These are phyloP conservation scores for Rutpela maculata DNA, from an alignment of 2,888 invertebrate genomes.

Conservation along the genomic window DNA sequence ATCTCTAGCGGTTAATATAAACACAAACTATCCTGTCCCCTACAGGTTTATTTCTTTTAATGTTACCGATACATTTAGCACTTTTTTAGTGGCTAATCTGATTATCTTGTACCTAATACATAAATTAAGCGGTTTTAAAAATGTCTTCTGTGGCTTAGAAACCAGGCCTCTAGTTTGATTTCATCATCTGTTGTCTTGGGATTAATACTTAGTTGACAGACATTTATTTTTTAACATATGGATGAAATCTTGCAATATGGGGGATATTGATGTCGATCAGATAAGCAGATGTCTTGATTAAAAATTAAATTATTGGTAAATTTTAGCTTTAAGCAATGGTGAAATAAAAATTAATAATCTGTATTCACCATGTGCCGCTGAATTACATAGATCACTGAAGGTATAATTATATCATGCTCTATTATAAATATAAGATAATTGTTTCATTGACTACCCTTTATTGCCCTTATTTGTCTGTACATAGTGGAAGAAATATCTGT, in stretches of 20 bases:
- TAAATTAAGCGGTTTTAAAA: slow-evolving; percentile 13
- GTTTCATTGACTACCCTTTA: too few relatives aligned
- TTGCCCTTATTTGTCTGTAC: too few relatives aligned
- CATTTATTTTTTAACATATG: neutral
- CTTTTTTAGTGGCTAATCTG: slow-evolving; percentile 10
- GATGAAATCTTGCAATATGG: neutral
- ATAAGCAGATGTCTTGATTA: too few relatives aligned
- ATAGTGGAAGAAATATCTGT: too few relatives aligned
- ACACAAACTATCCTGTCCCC: slow-evolving; percentile 12
- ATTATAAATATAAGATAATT: too few relatives aligned
- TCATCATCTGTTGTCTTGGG: neutral
- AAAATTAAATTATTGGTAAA: too few relatives aligned
- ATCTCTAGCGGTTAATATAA: slow-evolving; percentile 12
- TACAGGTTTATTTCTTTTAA: slow-evolving; percentile 12
- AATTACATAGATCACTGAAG: too few relatives aligned
- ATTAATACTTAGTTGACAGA: neutral
- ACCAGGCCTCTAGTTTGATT: slow-evolving; percentile 1
- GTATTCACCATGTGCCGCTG: too few relatives aligned
- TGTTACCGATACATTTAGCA: slow-evolving; percentile 30
- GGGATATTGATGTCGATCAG: too few relatives aligned
- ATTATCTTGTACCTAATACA: slow-evolving; percentile 14
- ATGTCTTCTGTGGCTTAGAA: neutral
- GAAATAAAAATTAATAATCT: too few relatives aligned
- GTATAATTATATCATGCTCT: too few relatives aligned
- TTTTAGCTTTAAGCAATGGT: too few relatives aligned